These are phyloP conservation scores for Basileuterus tristriatus DNA, from an alignment of 2,797 vertebrate genomes.

Conservation along the genomic window DNA sequence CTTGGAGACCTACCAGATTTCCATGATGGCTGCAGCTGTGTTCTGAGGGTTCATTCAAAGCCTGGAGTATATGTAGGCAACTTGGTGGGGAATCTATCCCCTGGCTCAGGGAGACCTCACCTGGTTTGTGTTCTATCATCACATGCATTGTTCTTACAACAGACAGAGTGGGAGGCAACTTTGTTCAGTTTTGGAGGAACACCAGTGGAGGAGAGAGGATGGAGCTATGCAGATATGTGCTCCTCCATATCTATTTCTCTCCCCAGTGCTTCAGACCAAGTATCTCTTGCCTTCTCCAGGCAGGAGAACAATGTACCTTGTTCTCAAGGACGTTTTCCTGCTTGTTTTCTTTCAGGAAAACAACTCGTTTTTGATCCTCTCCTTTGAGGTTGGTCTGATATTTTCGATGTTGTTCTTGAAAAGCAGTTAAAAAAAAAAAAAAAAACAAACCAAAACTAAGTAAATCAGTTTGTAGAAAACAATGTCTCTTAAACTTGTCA, in stretches of 20 bases:
- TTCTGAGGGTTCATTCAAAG: not conserved
- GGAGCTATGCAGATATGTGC: not conserved
- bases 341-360: not conserved
- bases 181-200: not conserved
- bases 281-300: not conserved
- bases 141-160: not conserved
- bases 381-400: not conserved
- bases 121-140: not conserved
- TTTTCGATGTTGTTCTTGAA: not conserved
- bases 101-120: not conserved
- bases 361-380: not conserved
- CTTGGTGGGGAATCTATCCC: not conserved
- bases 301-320: not conserved
- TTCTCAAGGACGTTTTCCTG: not conserved
- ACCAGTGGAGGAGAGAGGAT: not conserved
- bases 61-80: not conserved
- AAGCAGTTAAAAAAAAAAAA: not conserved
- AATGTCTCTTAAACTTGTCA: not conserved
- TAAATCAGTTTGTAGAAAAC: not conserved
- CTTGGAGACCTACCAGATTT: not conserved
- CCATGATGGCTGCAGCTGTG: not conserved
- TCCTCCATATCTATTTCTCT: not conserved
- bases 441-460: not conserved
- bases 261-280: not conserved
- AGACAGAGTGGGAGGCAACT: not conserved